Evolutionary conservation across 2,797 vertebrate species (phyloP), one percentile per base, ranked within the genome.

Genomic region (Macroramphosus scolopax): DNA sequence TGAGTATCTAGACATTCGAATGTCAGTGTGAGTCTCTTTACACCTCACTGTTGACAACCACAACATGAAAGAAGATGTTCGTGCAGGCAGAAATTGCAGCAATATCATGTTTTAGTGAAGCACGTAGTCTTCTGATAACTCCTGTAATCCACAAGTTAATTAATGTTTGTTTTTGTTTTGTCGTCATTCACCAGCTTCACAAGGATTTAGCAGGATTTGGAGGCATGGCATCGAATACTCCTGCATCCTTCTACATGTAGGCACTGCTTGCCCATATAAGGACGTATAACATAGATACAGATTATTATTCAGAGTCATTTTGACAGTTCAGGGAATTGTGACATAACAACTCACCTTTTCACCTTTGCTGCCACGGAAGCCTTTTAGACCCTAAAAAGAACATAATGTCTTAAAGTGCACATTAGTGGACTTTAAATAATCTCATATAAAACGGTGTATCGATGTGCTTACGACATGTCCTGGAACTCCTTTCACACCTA

Each of bases 311-410:
- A 1, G 32, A n/a, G n/a, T n/a, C n/a, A n/a, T n/a, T 14, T 12
- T 33, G 5, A 33, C n/a, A n/a, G 31, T 24, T 6, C 8, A n/a
- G 12, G 12, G 3, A 43, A 5, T 2, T 26, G 7, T 3, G 8
- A 26, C 2, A 26, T 3, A 26, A 14, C 2, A 2, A 7, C 88
- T 87, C 73, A 96, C 94, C 79, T 89, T 91, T 77, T 88, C 85
- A 4, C 93, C 93, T 87, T 90, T 95, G 17, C 31, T 16, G 1
- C 94, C 93, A 0, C 67, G 66, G 5, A 90, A 71, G 2, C 93
- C 93, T 76, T 91, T 93, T 6, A 58, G 31, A 72, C 93, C 92
- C 94, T 96, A 48, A 38, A 22, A n/a, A 62, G 11, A 57, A 63
- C 6, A 4, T 22, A 15, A 1, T 13, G 9, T 13, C 6, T 50